Conservation (phyloP, 2,113 vertebrate genomes). For the Strigops habroptila region DNA sequence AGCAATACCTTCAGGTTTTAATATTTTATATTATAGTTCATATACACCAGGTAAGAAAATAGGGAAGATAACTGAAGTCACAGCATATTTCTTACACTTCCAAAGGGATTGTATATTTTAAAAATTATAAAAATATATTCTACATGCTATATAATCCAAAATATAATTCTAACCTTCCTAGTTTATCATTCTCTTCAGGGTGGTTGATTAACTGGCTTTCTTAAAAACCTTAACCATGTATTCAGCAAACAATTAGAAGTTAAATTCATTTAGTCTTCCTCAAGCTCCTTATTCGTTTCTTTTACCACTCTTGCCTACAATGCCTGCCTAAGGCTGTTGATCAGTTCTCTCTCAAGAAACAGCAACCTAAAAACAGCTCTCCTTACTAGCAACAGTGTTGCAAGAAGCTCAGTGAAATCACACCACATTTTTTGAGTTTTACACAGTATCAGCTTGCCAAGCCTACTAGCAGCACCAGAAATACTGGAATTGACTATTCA, state of each 20-base stretch:
- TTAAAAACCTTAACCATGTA: neutral
- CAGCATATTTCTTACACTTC: neutral
- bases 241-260: neutral
- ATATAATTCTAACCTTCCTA: neutral
- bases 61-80: neutral
- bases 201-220: rapidly evolving
- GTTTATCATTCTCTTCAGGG: neutral
- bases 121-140: neutral
- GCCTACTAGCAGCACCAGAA: neutral
- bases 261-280: neutral
- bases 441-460: neutral
- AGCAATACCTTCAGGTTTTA: neutral
- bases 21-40: neutral
- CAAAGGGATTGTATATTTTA: neutral
- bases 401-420: neutral
- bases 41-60: neutral
- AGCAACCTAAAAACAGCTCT: neutral
- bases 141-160: neutral
- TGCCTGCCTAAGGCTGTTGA: neutral
- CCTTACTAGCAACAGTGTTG: neutral
- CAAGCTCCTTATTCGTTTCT: neutral
- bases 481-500: neutral
- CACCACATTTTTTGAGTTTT: neutral
- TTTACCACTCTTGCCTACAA: neutral
- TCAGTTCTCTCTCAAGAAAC: neutral